phyloP scores from a whole-genome alignment of 2,113 vertebrate genomes.

The Chiloscyllium plagiosum region DNA sequence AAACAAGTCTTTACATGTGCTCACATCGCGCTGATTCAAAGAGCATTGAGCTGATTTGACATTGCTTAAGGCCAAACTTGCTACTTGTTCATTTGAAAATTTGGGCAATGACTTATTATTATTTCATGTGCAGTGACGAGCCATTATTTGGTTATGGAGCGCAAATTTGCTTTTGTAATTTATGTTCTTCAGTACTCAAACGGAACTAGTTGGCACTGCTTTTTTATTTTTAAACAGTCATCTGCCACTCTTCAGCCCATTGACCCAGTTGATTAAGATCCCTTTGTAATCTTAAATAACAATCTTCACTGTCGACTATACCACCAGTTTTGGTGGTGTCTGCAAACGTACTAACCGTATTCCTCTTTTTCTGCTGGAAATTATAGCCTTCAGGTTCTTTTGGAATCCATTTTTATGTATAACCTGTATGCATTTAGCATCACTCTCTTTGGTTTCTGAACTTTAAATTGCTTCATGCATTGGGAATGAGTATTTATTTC shows the following conservation, averaged over 20 bases:
- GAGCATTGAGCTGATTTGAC: background rate
- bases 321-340: too few relatives aligned
- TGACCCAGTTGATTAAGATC: too few relatives aligned
- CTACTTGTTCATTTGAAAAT: background rate
- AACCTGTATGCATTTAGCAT: background rate
- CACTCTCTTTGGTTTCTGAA: too few relatives aligned
- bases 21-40: background rate
- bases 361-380: too few relatives aligned
- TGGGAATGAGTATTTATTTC: background rate
- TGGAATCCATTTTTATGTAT: background rate
- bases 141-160: background rate
- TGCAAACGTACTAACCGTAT: too few relatives aligned
- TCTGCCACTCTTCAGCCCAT: too few relatives aligned
- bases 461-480: background rate
- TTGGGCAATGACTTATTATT: background rate
- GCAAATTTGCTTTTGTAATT: background rate
- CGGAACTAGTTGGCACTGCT: background rate
- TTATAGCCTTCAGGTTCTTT: background rate
- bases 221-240: too few relatives aligned
- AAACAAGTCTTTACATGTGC: background rate
- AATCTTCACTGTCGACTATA: too few relatives aligned
- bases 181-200: background rate
- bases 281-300: too few relatives aligned
- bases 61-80: background rate
- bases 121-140: background rate